A percentile compares a stretch with the other conserved stretches of the same genome.
These are phyloP conservation scores for Hippopotamyrus pictus DNA, from an alignment of 2,797 vertebrate genomes.

Conservation along the genomic window DNA sequence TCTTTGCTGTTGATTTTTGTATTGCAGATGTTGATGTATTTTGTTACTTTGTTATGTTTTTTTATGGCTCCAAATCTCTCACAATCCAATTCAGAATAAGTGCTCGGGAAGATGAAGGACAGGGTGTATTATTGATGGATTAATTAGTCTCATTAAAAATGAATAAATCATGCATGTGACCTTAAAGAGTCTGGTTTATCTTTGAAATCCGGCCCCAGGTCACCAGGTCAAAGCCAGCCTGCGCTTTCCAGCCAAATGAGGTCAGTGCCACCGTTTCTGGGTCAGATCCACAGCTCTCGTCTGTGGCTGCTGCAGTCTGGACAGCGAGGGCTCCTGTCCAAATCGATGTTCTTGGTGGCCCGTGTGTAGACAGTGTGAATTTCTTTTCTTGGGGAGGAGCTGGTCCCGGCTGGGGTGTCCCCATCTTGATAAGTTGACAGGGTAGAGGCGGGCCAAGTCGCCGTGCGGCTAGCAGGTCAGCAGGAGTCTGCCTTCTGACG, in stretches of 20 bases:
- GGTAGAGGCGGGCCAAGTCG: neutral
- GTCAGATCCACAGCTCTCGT: neutral
- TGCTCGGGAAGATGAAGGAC: neutral
- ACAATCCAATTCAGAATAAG: neutral
- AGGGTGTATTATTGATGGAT: neutral
- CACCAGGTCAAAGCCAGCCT: neutral
- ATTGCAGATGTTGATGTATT: neutral
- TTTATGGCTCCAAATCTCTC: neutral
- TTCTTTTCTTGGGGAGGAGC: neutral
- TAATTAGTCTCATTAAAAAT: conserved; percentile 1
- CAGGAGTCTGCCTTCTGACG: neutral
- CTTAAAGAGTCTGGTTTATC: neutral
- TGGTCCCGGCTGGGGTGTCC: neutral
- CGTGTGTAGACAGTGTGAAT: neutral
- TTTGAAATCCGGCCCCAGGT: neutral
- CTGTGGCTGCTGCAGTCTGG: neutral
- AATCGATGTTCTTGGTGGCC: neutral
- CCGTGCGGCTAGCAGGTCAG: neutral
- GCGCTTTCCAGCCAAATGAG: neutral
- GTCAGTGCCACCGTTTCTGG: neutral
- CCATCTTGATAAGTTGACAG: neutral
- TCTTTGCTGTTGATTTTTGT: neutral
- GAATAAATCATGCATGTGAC: neutral
- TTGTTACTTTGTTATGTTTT: neutral
- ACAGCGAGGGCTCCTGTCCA: neutral